Percentiles rank a stretch among this genome's conserved stretches.
These are phyloP conservation scores for Trematomus bernacchii DNA, from an alignment of 2,797 vertebrate species.

Conservation along the genomic window DNA sequence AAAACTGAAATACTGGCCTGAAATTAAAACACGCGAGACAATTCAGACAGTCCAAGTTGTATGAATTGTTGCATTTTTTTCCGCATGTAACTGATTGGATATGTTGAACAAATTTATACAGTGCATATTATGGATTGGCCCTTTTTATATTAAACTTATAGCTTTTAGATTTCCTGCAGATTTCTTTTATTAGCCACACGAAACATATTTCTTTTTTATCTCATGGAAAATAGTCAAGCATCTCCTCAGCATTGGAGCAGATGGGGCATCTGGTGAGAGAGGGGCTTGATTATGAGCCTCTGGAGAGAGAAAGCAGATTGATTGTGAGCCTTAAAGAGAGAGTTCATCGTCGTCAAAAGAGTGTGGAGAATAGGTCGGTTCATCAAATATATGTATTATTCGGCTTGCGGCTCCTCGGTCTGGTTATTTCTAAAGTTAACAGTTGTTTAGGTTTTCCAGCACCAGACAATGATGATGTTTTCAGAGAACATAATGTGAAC, in stretches of 20 bases:
- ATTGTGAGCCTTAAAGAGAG: background rate
- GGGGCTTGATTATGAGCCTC: background rate
- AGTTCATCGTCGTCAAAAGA: background rate
- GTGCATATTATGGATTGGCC: slow-evolving; percentile 12
- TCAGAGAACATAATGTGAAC: slow-evolving; percentile 1
- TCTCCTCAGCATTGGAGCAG: slow-evolving; percentile 16
- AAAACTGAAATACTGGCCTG: background rate
- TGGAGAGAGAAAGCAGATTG: background rate
- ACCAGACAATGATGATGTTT: slow-evolving; percentile 2
- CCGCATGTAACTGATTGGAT: background rate
- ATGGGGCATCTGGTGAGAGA: slow-evolving; percentile 29
- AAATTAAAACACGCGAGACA: background rate
- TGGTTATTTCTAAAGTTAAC: background rate
- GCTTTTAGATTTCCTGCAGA: slow-evolving; percentile 6
- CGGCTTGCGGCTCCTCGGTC: background rate
- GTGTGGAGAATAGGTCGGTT: background rate
- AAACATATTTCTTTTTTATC: slow-evolving; percentile 30
- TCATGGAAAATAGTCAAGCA: slow-evolving; percentile 7
- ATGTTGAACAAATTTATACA: slow-evolving; percentile 15
- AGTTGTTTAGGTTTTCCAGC: background rate
- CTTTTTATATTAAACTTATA: background rate
- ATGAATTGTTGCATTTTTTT: slow-evolving; percentile 1
- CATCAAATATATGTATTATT: background rate
- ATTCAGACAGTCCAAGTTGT: background rate
- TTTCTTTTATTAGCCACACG: slow-evolving; percentile 13